Evolutionary conservation across 1,140 invertebrate genomes (phyloP).

Genomic region (Anoplolepis gracilipes): DNA sequence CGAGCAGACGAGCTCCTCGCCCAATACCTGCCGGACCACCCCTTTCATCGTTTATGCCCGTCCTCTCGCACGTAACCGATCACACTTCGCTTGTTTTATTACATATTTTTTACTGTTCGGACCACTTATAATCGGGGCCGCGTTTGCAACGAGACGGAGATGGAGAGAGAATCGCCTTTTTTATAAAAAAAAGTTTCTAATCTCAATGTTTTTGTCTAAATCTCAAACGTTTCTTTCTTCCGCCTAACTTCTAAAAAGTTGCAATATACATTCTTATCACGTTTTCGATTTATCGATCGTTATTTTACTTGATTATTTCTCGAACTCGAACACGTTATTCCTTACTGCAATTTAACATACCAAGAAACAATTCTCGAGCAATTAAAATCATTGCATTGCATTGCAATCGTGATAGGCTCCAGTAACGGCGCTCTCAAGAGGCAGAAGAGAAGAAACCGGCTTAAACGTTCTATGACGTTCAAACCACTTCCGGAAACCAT

Average conservation of each 20-base stretch:
- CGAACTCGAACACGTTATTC: not conserved
- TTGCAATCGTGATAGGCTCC: not conserved
- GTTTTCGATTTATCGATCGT: not conserved
- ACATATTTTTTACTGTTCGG: constrained; percentile 72
- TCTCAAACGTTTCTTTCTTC: not conserved
- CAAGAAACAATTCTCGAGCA: not conserved
- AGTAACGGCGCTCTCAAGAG: not conserved
- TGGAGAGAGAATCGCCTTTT: not conserved
- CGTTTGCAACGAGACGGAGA: constrained; percentile 17
- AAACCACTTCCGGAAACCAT: constrained; percentile 25
- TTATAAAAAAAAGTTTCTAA: not conserved
- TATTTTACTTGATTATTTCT: not conserved
- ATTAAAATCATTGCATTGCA: constrained; percentile 1
- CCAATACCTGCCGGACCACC: constrained; percentile 64
- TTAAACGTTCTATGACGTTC: constrained; percentile 33
- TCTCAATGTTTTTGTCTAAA: constrained; percentile 29
- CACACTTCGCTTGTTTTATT: constrained; percentile 82
- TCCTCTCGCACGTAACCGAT: constrained; percentile 80
- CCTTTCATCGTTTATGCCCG: constrained; percentile 68
- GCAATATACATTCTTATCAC: not conserved
- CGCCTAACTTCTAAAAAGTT: not conserved
- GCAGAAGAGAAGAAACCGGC: not conserved
- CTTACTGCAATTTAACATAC: not conserved
- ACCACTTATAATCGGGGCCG: constrained; percentile 36
- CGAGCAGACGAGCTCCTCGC: constrained; percentile 83